phyloP scores from a whole-genome alignment of 2,113 vertebrate species.

The Pontoporia blainvillei region DNA sequence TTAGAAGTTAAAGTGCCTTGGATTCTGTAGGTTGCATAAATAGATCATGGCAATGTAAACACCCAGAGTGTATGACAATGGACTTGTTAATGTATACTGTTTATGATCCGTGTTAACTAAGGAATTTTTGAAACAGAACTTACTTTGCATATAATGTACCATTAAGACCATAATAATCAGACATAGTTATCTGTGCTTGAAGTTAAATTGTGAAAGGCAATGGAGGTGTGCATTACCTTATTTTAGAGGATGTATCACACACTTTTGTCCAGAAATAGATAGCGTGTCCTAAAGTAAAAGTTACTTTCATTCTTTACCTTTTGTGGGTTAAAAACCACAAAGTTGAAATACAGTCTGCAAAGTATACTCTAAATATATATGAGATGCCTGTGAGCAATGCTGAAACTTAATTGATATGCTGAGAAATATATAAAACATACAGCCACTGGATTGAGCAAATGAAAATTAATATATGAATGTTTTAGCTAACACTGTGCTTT shows the following conservation, averaged over 20 bases:
- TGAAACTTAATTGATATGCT: conserved; percentile 46
- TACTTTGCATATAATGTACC: not conserved
- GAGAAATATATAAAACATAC: conserved; percentile 57
- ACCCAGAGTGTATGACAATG: not conserved
- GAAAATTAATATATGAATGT: conserved; percentile 69
- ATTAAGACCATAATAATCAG: not conserved
- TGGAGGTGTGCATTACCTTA: conserved; percentile 17
- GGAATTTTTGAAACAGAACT: not conserved
- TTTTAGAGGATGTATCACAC: conserved; percentile 22
- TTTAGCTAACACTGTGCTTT: conserved; percentile 50
- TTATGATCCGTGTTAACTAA: not conserved
- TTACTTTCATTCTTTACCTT: conserved; percentile 26
- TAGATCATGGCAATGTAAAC: not conserved
- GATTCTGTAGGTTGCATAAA: not conserved
- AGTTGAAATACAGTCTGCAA: conserved; percentile 33
- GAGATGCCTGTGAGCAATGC: not conserved
- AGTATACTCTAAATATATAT: not conserved
- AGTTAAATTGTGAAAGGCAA: not conserved
- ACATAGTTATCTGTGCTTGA: not conserved
- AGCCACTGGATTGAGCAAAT: conserved; percentile 68
- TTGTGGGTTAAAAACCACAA: not conserved
- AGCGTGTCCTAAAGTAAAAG: not conserved
- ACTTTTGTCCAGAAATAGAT: not conserved
- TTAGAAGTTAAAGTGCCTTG: not conserved
- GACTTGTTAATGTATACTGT: not conserved